A percentile compares a stretch with the other conserved stretches of the same genome.
Evolutionary conservation across 2,113 vertebrate genomes (phyloP).

Genomic region (Myrmecophaga tridactyla): DNA sequence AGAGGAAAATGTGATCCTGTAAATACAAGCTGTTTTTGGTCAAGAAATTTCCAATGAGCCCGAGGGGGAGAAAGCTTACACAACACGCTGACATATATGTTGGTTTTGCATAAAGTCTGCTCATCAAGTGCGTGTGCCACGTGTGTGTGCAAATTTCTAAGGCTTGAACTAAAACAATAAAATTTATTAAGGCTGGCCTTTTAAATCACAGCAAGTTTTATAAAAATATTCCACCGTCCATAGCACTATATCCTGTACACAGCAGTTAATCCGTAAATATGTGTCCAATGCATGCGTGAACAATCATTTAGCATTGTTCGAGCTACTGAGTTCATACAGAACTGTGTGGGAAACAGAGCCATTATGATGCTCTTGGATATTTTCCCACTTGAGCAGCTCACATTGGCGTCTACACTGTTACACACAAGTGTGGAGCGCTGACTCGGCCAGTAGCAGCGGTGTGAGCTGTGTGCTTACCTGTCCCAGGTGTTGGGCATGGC

Average conservation of each 20-base stretch:
- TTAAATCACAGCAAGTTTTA: neutral
- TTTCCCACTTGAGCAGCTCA: neutral
- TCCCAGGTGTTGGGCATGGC: conserved; percentile 84
- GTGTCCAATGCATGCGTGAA: neutral
- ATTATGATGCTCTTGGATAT: neutral
- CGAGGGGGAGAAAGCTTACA: neutral
- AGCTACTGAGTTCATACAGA: neutral
- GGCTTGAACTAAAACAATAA: neutral
- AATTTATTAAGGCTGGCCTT: neutral
- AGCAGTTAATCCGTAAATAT: neutral
- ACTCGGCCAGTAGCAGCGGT: fast-evolving
- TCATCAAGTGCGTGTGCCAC: neutral
- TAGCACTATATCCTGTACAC: neutral
- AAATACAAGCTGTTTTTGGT: neutral
- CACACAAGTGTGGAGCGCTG: fast-evolving
- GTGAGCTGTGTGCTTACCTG: conserved; percentile 76
- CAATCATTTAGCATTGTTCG: neutral
- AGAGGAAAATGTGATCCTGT: neutral
- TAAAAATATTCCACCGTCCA: neutral
- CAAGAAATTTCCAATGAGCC: neutral
- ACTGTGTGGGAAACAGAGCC: neutral
- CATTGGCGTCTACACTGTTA: fast-evolving
- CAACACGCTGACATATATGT: neutral
- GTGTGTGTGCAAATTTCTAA: neutral
- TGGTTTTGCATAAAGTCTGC: neutral